Evolutionary conservation across 2,113 vertebrate species (phyloP).

Genomic region (Hiodon tergisus): DNA sequence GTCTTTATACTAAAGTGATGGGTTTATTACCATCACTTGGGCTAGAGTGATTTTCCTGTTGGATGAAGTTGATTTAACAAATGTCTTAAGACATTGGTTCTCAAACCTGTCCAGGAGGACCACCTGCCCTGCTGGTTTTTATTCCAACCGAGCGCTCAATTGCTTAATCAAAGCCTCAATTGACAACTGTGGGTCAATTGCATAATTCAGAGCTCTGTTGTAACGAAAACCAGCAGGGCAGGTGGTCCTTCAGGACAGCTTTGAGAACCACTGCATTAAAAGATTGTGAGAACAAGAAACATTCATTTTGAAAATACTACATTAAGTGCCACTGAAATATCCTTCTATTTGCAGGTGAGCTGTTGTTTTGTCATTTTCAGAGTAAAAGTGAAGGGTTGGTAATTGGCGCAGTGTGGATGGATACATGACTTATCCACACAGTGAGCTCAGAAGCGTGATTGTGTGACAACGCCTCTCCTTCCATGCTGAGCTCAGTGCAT

Average conservation of each 20-base stretch:
- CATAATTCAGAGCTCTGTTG: no score
- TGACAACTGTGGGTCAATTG: no score
- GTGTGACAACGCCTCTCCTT: slow-evolving; percentile 2
- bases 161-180: no score
- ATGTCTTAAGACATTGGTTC: neutral
- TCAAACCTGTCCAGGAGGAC: neutral
- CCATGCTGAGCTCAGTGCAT: neutral
- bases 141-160: no score
- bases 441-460: slow-evolving; percentile 23
- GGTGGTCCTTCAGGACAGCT: no score
- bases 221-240: no score
- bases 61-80: slow-evolving; percentile 19
- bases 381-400: no score
- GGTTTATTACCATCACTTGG: slow-evolving; percentile 1
- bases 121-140: no score
- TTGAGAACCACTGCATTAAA: no score
- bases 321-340: neutral
- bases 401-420: neutral
- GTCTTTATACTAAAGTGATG: slow-evolving; percentile 4
- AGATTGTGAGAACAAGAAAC: no score
- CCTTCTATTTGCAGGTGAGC: slow-evolving; percentile 8
- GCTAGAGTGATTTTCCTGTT: slow-evolving; percentile 12
- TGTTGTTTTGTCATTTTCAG: neutral
- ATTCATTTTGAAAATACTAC: neutral
- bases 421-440: neutral